Evolutionary conservation across 2,888 invertebrate species (phyloP).

Genomic region (Lapara coniferarum): DNA sequence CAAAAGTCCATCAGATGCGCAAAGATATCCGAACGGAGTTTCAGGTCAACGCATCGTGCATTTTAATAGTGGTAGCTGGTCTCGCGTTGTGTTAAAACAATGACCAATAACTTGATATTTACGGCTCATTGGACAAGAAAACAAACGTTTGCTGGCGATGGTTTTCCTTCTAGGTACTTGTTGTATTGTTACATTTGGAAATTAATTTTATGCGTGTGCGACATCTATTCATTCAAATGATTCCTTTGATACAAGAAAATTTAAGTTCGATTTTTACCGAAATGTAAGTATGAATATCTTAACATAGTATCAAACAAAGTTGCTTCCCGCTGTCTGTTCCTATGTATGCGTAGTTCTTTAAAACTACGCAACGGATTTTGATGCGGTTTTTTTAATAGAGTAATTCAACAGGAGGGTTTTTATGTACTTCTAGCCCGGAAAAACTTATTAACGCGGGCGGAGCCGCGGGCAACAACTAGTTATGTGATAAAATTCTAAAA

Average conservation of each 20-base stretch:
- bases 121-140: conserved; percentile 64
- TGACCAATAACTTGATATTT: conserved; percentile 77
- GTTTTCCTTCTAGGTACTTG: background rate
- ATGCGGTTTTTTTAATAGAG: too few relatives aligned
- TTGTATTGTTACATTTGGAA: conserved; percentile 3
- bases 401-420: too few relatives aligned
- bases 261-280: too few relatives aligned
- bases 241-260: background rate
- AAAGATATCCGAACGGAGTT: conserved; percentile 47
- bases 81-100: conserved; percentile 74
- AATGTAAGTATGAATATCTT: too few relatives aligned
- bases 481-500: too few relatives aligned
- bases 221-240: background rate
- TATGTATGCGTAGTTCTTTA: too few relatives aligned
- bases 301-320: too few relatives aligned
- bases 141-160: conserved; percentile 43
- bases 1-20: conserved; percentile 35
- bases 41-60: conserved; percentile 66
- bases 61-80: conserved; percentile 68
- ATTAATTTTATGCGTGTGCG: background rate
- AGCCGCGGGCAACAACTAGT: too few relatives aligned
- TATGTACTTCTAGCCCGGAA: too few relatives aligned
- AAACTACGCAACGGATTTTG: too few relatives aligned
- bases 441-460: too few relatives aligned
- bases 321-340: too few relatives aligned